Evolutionary conservation across 35 echinoderm and acorn worm genomes (phyloP).

Genomic region (Eucidaris tribuloides): DNA sequence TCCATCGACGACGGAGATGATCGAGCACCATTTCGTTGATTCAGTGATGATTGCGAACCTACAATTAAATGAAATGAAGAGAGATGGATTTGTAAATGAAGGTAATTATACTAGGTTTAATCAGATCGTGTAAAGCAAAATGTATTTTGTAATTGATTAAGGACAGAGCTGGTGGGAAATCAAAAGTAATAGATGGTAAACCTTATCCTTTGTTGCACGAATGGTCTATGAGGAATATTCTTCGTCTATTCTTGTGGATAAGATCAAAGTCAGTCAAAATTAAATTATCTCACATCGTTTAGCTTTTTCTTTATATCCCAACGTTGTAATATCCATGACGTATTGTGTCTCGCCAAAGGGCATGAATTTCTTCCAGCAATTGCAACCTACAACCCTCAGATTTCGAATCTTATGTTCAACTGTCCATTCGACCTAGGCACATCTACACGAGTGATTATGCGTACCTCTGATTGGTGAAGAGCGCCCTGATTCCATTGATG

Average conservation of each 20-base stretch:
- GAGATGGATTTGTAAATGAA: not conserved
- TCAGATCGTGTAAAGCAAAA: not conserved
- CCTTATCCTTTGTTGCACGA: not conserved
- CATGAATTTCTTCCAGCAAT: too few relatives aligned
- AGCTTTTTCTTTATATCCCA: too few relatives aligned
- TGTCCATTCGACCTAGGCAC: too few relatives aligned
- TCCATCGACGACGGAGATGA: not conserved
- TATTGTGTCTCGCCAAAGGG: too few relatives aligned
- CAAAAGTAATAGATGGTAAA: not conserved
- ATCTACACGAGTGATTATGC: too few relatives aligned
- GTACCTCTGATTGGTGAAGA: not conserved
- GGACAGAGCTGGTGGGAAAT: not conserved
- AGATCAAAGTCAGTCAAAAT: too few relatives aligned
- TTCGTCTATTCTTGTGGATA: too few relatives aligned
- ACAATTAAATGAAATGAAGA: not conserved
- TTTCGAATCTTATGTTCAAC: too few relatives aligned
- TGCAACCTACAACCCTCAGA: too few relatives aligned
- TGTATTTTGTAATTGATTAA: not conserved
- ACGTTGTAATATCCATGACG: too few relatives aligned
- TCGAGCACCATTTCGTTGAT: constrained; percentile 9
- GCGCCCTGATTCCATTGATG: not conserved
- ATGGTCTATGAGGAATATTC: too few relatives aligned
- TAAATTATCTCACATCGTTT: too few relatives aligned
- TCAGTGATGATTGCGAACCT: constrained; percentile 2
- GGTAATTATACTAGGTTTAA: not conserved